A percentile compares a stretch with the other conserved stretches of the same genome.
These are phyloP conservation scores for Rotaria socialis DNA, from an alignment of 2,888 invertebrate genomes.

Conservation along the genomic window DNA sequence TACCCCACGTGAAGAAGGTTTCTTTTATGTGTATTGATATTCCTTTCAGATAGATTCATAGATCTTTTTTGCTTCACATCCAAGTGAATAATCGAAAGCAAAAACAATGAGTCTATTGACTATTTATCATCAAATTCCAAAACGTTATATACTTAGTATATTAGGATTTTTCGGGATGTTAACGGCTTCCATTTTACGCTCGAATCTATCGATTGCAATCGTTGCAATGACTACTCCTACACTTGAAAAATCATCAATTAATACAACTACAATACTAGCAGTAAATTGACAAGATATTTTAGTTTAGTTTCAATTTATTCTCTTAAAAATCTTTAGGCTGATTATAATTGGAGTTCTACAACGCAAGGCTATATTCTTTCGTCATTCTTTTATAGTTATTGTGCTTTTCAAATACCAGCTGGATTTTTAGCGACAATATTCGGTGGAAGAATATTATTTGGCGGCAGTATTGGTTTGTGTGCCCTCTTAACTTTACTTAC, in stretches of 20 bases:
- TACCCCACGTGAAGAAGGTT: too few species aligned
- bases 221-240: conserved; percentile 76
- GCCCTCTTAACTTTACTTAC: conserved; percentile 77
- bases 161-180: conserved; percentile 61
- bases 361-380: conserved; percentile 74
- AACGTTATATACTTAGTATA: conserved; percentile 59
- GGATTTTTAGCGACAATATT: conserved; percentile 71
- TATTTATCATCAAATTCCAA: conserved; percentile 50
- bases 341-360: conserved; percentile 66
- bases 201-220: conserved; percentile 84
- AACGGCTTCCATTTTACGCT: conserved; percentile 62
- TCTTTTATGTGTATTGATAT: background rate
- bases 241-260: conserved; percentile 37
- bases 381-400: conserved; percentile 80
- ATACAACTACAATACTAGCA: conserved; percentile 47
- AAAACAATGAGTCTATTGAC: background rate
- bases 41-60: background rate
- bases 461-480: conserved; percentile 75
- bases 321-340: conserved; percentile 49
- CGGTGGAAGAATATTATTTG: conserved; percentile 79
- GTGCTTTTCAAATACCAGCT: conserved; percentile 76
- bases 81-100: too few species aligned
- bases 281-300: background rate
- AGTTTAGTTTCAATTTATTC: background rate
- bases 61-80: background rate